Percentiles rank a stretch among this genome's conserved stretches.
phyloP scores from a whole-genome alignment of 92 coral and sea anemone genomes.

The Palythoa caribaeorum region DNA sequence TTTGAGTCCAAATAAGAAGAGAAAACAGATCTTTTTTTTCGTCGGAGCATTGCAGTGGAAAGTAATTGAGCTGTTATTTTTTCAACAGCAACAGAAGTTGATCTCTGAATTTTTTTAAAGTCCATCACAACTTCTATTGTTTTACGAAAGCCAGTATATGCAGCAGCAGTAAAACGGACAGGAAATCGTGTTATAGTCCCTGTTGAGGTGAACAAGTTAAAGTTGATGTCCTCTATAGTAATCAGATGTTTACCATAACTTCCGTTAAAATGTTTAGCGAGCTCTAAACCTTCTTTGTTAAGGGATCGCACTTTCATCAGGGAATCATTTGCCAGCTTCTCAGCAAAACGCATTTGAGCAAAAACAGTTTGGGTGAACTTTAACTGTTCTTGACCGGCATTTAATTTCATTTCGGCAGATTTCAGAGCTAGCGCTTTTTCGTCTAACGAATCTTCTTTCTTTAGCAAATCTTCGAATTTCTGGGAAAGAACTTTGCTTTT shows the following conservation, averaged over 20 bases:
- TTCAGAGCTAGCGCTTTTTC: not conserved
- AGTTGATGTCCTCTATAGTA: constrained; percentile 39
- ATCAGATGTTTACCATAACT: constrained; percentile 26
- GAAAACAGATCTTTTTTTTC: not conserved
- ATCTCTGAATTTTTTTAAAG: constrained; percentile 49
- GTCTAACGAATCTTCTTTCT: not conserved
- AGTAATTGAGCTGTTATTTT: constrained; percentile 26
- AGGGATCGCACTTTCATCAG: not conserved
- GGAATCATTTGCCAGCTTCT: not conserved
- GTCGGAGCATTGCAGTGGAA: not conserved
- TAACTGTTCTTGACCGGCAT: not conserved
- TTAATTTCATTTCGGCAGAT: not conserved
- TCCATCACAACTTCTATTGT: constrained; percentile 60
- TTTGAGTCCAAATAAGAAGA: not conserved
- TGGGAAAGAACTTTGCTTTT: not conserved
- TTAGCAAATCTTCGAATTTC: not conserved
- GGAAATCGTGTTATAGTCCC: constrained; percentile 56
- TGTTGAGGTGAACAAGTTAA: constrained; percentile 47
- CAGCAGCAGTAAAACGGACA: constrained; percentile 16
- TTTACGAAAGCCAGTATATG: constrained; percentile 35
- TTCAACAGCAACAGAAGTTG: constrained; percentile 52
- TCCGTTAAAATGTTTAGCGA: not conserved
- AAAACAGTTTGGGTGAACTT: not conserved
- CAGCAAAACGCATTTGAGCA: not conserved
- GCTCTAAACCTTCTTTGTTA: not conserved